These are phyloP conservation scores for Neelides sp. DNA, from an alignment of 1,140 invertebrate species.

Conservation along the genomic window DNA sequence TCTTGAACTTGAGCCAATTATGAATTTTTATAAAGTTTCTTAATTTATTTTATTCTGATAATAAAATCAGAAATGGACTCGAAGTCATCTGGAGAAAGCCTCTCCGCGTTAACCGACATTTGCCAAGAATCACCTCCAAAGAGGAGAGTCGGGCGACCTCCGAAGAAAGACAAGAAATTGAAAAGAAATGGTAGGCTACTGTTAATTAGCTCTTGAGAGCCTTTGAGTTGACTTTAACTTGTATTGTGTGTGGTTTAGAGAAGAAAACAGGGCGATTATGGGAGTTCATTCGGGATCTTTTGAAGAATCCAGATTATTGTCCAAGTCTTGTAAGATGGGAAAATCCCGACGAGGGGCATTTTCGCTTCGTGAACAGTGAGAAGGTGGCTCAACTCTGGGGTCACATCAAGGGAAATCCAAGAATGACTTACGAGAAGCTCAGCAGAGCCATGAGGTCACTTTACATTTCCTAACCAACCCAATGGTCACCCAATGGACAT, in stretches of 20 bases:
- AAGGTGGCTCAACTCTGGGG: constrained; percentile 82
- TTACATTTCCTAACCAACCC: neutral
- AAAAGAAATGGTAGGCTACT: constrained; percentile 24
- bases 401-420: constrained; percentile 66
- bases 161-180: constrained; percentile 30
- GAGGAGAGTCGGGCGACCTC: constrained; percentile 30
- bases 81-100: constrained; percentile 26
- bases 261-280: constrained; percentile 54
- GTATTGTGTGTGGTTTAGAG: constrained; percentile 35
- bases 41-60: constrained; percentile 11
- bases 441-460: constrained; percentile 76
- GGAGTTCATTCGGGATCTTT: constrained; percentile 68
- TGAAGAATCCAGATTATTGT: constrained; percentile 60
- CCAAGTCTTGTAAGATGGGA: constrained; percentile 77
- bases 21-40: constrained; percentile 10
- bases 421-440: constrained; percentile 89
- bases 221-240: neutral
- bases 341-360: constrained; percentile 66
- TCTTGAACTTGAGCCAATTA: neutral
- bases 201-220: neutral
- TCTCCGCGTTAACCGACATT: constrained; percentile 11
- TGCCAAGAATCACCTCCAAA: constrained; percentile 18
- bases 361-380: constrained; percentile 80
- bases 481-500: neutral
- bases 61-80: constrained; percentile 28